Percentiles rank a stretch among this genome's conserved stretches.
Evolutionary conservation across 2,888 invertebrate species (phyloP).

Genomic region (Clanis bilineata): DNA sequence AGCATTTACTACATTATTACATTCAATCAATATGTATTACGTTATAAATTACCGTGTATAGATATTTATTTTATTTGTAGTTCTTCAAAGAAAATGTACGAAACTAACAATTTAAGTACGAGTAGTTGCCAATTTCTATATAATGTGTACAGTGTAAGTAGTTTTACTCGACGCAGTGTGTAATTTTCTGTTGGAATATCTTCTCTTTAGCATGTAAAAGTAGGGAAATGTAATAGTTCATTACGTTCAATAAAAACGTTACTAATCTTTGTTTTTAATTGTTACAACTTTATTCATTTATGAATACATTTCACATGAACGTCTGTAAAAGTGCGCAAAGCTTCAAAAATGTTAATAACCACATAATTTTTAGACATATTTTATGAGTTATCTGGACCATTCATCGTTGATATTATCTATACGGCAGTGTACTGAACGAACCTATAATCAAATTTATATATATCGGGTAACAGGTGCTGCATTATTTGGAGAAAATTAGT

Average conservation of each 20-base stretch:
- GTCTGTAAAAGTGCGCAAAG: too few relatives aligned
- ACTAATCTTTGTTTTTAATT: too few relatives aligned
- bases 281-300: conserved; percentile 52
- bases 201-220: conserved; percentile 60
- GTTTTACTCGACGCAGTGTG: conserved; percentile 44
- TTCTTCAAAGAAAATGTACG: not conserved
- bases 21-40: not conserved
- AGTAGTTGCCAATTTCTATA: conserved; percentile 44
- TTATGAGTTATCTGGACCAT: conserved; percentile 3
- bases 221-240: conserved; percentile 74
- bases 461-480: conserved; percentile 19
- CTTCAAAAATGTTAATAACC: too few relatives aligned
- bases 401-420: conserved; percentile 46
- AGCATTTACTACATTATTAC: too few relatives aligned
- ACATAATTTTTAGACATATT: too few relatives aligned
- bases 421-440: conserved; percentile 35
- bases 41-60: not conserved
- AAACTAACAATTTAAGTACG: not conserved
- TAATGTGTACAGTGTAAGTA: conserved; percentile 54
- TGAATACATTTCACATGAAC: conserved; percentile 33
- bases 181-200: conserved; percentile 52
- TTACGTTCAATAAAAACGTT: conserved; percentile 79
- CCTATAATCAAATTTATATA: conserved; percentile 48
- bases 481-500: conserved; percentile 26
- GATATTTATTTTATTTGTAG: too few relatives aligned